Evolutionary conservation across 1,140 invertebrate species (phyloP).

Genomic region (Megathymus violae): DNA sequence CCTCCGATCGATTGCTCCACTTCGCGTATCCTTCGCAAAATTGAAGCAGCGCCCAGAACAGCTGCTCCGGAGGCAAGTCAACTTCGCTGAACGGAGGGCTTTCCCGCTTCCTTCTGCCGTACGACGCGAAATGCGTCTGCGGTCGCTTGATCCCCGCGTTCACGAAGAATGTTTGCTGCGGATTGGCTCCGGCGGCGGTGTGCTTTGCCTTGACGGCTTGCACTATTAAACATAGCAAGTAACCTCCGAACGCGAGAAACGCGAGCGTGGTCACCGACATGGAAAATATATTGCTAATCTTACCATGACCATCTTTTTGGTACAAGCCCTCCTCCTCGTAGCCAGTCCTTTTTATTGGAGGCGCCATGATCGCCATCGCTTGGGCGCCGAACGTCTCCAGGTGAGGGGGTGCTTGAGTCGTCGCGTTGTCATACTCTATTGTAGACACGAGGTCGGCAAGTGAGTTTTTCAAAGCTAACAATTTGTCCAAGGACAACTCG

Average conservation of each 20-base stretch:
- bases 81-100: constrained; percentile 46
- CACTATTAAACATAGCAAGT: constrained; percentile 89
- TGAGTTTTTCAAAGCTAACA: constrained; percentile 71
- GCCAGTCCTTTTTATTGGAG: constrained; percentile 70
- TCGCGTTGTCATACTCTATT: constrained; percentile 54
- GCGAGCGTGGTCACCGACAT: constrained; percentile 89
- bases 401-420: constrained; percentile 45
- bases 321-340: constrained; percentile 61
- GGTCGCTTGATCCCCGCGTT: constrained; percentile 80
- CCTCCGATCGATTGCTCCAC: constrained; percentile 55
- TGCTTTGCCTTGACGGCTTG: constrained; percentile 86
- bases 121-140: constrained; percentile 65
- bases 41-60: constrained; percentile 80
- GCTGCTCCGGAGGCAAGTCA: constrained; percentile 72
- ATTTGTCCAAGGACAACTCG: constrained; percentile 73
- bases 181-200: constrained; percentile 53
- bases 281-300: constrained; percentile 88
- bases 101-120: constrained; percentile 70
- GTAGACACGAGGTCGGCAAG: constrained; percentile 57
- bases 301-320: constrained; percentile 70
- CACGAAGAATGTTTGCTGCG: constrained; percentile 62
- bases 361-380: constrained; percentile 69
- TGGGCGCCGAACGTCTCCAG: constrained; percentile 67
- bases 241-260: constrained; percentile 91
- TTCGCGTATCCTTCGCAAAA: constrained; percentile 84